These are phyloP conservation scores for Lepas anatifera DNA, from an alignment of 2,888 invertebrate genomes.

Conservation along the genomic window DNA sequence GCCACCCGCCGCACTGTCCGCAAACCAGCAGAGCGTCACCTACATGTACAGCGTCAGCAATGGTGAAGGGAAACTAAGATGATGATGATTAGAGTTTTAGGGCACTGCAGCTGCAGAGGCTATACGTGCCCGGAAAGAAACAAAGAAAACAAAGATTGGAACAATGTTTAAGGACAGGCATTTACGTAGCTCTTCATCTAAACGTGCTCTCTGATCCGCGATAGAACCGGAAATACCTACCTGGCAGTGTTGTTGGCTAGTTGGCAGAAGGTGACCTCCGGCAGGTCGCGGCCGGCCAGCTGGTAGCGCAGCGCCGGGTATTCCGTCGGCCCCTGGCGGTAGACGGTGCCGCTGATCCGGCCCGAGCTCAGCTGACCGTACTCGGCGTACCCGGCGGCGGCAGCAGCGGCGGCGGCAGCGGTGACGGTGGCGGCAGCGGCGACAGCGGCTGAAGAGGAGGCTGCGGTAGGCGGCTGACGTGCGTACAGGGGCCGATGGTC, in stretches of 20 bases:
- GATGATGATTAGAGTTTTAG: no score
- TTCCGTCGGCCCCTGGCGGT: neutral
- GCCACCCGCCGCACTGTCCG: no score
- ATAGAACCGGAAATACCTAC: neutral
- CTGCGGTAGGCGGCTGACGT: neutral
- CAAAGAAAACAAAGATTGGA: no score
- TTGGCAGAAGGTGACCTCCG: slow-evolving; percentile 4
- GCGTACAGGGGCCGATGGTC: slow-evolving; percentile 7
- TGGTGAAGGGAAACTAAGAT: no score
- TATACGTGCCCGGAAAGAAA: no score
- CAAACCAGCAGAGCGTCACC: no score
- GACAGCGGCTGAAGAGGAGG: no score
- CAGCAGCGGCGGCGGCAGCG: neutral
- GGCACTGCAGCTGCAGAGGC: no score
- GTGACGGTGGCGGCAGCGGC: neutral
- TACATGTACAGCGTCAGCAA: no score
- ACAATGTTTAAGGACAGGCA: no score
- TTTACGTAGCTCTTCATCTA: no score
- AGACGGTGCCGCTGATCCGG: neutral
- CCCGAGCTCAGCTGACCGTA: neutral
- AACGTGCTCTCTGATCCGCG: no score
- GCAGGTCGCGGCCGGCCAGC: slow-evolving; percentile 9
- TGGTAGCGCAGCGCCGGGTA: slow-evolving; percentile 11
- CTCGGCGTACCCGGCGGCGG: neutral
- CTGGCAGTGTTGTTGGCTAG: neutral